Base-by-base conservation (phyloP, 1,140 invertebrate species). In the Diachasma alloeum region DNA sequence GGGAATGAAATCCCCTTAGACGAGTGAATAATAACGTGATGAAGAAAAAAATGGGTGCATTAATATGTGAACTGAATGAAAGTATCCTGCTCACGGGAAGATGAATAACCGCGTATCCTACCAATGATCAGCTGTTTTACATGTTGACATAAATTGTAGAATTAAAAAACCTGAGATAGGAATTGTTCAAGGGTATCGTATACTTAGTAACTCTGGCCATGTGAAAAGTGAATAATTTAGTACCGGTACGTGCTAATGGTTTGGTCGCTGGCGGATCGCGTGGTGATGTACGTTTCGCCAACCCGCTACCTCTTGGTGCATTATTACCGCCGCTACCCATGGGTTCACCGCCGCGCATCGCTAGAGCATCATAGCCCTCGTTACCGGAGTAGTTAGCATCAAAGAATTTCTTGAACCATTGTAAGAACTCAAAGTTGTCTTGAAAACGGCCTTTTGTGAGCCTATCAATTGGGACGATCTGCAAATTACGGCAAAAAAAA, bases 401-500 rank as follows among this genome's bases (percentile, higher is more conserved):
- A 91, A 98, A 99, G 91, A 99, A 99, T 90, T 98, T 98, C 92
- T 99, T 99, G 92, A 99, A 99, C 98, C 98, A 99, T 92, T 99
- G 98, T 80, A 99, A 93, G 92, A 99, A 99, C 90, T 99, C 98
- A 92, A 99, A 99, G 92, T 99, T 99, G 92, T 99, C 97, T 93
- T 97, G 96, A 90, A 98, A 98, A 81, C 95, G 94, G 86, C 96
- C 97, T 91, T 98, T 98, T 83, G 98, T 96, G 91, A 96, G 92
- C 91, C 91, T 95, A 92, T 96, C 94, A 91, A 96, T 95, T 82
- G 95, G 94, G 89, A 96, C 94, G 91, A 95, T 96, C 95, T 96
- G 90, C 75, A 89, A 89, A 87, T 75, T 82, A 91, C 91, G 90
- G 90, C 86, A 86, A 87, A 87, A 84, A n/a, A 82, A 81, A 87